A percentile compares a stretch with the other conserved stretches of the same genome.
Evolutionary conservation across 2,113 vertebrate genomes (phyloP).

Genomic region (Gymnogyps californianus): DNA sequence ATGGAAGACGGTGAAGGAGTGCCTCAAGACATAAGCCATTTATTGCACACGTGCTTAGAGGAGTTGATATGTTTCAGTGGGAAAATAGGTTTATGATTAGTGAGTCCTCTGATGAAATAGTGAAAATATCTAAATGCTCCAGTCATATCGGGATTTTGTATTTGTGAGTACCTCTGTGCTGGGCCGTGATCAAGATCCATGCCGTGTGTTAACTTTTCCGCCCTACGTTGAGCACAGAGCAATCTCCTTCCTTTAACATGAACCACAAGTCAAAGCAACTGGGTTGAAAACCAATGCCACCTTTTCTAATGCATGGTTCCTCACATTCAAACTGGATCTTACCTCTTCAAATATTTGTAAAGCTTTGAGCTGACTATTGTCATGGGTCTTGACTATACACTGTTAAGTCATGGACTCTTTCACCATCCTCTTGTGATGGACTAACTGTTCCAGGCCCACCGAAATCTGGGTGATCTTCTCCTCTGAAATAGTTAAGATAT

Average conservation of each 20-base stretch:
- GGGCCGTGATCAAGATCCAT: background rate
- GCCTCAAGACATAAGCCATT: background rate
- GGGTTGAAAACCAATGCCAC: background rate
- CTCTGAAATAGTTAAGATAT: background rate
- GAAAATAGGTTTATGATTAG: background rate
- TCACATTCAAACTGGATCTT: background rate
- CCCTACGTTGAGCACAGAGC: accelerated
- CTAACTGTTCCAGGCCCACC: background rate
- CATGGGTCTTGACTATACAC: background rate
- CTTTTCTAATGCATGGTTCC: background rate
- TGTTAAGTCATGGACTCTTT: background rate
- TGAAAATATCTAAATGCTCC: background rate
- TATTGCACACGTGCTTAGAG: background rate
- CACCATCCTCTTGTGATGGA: background rate
- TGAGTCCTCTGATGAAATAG: background rate
- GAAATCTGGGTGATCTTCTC: background rate
- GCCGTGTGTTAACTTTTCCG: accelerated
- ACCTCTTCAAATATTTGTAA: background rate
- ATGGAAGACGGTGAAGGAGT: background rate
- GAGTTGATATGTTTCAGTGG: background rate
- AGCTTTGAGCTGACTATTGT: background rate
- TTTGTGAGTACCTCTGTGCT: background rate
- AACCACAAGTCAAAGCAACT: background rate
- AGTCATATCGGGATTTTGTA: background rate
- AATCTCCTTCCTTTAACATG: background rate